Percentiles rank a stretch among this genome's conserved stretches.
Conservation (phyloP, 2,113 vertebrate species). For the Motacilla alba region DNA sequence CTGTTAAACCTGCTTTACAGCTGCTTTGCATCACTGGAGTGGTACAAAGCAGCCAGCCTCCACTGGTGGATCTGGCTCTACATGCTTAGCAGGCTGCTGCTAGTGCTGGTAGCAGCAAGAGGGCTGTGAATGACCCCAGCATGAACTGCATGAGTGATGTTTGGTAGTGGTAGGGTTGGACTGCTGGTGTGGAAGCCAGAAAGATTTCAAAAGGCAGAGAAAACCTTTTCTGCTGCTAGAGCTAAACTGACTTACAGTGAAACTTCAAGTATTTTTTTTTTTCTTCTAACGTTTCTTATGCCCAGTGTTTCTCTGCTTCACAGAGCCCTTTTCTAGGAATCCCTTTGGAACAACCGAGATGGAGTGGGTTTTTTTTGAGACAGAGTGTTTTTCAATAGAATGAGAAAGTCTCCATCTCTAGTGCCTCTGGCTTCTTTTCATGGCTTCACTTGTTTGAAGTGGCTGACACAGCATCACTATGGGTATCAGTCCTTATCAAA, state of each 20-base stretch:
- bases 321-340: background rate
- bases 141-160: background rate
- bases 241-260: background rate
- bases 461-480: background rate
- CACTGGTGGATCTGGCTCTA: background rate
- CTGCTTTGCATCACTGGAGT: background rate
- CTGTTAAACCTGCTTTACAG: slow-evolving; percentile 2
- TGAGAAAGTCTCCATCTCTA: background rate
- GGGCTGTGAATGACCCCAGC: background rate
- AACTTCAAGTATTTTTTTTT: background rate
- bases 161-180: background rate
- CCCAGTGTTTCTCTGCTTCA: background rate
- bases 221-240: background rate
- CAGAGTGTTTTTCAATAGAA: background rate
- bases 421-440: background rate
- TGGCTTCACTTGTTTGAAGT: background rate
- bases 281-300: background rate
- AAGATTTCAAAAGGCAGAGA: background rate
- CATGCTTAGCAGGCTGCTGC: background rate
- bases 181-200: background rate
- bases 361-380: background rate
- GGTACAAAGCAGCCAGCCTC: background rate
- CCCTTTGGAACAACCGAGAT: background rate
- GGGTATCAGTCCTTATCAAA: background rate
- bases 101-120: background rate